Conservation (phyloP, 2,113 vertebrate genomes). For the Excalfactoria chinensis region DNA sequence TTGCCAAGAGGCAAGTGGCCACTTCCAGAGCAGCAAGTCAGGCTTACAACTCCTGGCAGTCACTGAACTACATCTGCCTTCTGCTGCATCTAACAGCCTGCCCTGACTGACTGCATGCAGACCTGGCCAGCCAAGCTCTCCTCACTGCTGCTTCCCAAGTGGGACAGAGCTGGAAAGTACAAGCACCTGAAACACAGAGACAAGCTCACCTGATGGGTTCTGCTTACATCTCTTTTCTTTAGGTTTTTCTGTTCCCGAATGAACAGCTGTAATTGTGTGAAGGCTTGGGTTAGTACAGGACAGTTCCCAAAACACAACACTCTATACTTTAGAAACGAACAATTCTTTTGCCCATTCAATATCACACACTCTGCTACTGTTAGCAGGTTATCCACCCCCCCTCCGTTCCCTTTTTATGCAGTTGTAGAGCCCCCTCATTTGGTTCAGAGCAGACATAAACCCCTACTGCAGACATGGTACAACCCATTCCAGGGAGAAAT, state of each 20-base stretch:
- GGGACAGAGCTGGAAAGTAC: neutral
- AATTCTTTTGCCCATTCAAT: neutral
- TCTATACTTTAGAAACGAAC: constrained; percentile 10
- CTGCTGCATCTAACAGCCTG: neutral
- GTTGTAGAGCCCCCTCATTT: neutral
- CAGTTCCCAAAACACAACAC: neutral
- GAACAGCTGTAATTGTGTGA: constrained; percentile 70
- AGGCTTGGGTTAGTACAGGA: constrained; percentile 48
- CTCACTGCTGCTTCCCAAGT: neutral
- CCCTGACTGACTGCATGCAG: neutral
- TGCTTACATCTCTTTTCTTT: constrained; percentile 75
- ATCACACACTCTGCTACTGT: neutral
- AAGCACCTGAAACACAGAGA: constrained; percentile 56
- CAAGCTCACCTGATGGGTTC: constrained; percentile 73
- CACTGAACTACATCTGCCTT: neutral
- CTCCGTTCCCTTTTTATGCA: neutral
- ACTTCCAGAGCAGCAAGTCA: neutral
- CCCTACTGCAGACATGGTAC: neutral
- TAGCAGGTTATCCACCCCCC: neutral
- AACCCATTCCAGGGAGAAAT: neutral
- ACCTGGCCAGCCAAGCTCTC: neutral
- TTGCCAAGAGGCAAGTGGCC: neutral
- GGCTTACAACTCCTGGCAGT: neutral
- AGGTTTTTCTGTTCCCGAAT: constrained; percentile 71
- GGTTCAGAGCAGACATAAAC: neutral